Conservation (phyloP, 2,888 invertebrate species). For the Sphaerophoria rueppellii region DNA sequence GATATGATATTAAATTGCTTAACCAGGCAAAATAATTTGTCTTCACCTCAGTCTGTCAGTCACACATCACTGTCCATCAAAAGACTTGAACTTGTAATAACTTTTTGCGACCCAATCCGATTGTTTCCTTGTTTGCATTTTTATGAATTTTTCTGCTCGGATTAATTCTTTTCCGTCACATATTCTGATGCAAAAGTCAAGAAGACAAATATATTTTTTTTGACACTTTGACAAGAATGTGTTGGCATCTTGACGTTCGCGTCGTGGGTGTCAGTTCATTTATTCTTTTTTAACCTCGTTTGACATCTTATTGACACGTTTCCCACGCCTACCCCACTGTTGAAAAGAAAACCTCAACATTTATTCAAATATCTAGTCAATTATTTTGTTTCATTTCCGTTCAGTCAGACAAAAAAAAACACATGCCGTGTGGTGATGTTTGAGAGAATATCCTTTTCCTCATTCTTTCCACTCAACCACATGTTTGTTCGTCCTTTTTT, state of each 20-base stretch:
- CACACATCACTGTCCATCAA: constrained; percentile 27
- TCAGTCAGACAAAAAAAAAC: constrained; percentile 4
- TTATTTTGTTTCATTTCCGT: constrained; percentile 58
- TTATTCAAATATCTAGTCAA: constrained; percentile 65
- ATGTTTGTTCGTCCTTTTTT: constrained; percentile 18
- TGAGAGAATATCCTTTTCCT: constrained; percentile 12
- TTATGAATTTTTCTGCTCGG: constrained; percentile 51
- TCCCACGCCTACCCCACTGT: constrained; percentile 50
- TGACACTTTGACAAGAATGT: constrained; percentile 53
- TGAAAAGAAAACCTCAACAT: constrained; percentile 24
- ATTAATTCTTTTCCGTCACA: constrained; percentile 43
- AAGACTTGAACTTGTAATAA: neutral
- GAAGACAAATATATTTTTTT: constrained; percentile 11
- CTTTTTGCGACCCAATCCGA: constrained; percentile 3
- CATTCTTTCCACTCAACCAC: constrained; percentile 26
- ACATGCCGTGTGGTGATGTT: constrained; percentile 37
- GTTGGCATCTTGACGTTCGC: constrained; percentile 1
- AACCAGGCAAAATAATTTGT: constrained; percentile 65
- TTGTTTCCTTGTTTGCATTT: constrained; percentile 29
- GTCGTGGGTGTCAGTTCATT: constrained; percentile 14
- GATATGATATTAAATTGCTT: constrained; percentile 61
- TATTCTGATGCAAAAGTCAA: constrained; percentile 56
- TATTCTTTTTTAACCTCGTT: constrained; percentile 35
- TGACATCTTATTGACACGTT: constrained; percentile 57
- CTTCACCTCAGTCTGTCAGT: constrained; percentile 33